Evolutionary conservation across 2,888 invertebrate genomes (phyloP).

Genomic region (Microctonus brassicae): DNA sequence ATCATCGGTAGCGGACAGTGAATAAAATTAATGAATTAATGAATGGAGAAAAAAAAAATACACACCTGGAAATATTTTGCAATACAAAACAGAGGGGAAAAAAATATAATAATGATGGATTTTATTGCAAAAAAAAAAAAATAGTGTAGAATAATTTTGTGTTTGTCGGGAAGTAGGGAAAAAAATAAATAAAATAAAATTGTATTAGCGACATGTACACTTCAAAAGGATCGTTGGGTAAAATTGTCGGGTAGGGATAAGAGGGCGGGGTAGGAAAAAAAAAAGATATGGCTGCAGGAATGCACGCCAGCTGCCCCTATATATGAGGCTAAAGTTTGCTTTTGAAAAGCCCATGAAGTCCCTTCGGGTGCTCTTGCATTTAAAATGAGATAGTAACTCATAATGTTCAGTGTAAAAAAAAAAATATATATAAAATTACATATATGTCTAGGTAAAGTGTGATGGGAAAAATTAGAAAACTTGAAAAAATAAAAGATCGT

Average conservation of each 20-base stretch:
- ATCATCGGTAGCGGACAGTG: too few species aligned
- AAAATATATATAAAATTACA: neutral
- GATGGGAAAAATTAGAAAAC: neutral
- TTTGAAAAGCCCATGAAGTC: conserved; percentile 51
- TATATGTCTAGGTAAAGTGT: conserved; percentile 10
- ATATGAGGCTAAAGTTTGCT: conserved; percentile 51
- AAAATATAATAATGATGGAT: too few species aligned
- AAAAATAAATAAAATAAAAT: neutral
- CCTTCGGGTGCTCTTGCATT: conserved; percentile 30
- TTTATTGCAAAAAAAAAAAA: too few species aligned
- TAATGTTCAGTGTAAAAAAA: conserved; percentile 31
- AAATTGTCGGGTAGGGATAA: conserved; percentile 25
- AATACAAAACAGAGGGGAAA: too few species aligned
- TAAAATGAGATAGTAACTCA: conserved; percentile 52
- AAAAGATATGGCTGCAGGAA: conserved; percentile 54
- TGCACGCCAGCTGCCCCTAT: conserved; percentile 62
- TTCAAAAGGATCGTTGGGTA: conserved; percentile 12
- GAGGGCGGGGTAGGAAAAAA: conserved; percentile 33
- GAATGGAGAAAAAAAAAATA: too few species aligned
- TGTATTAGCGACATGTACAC: conserved; percentile 2
- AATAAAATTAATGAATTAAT: too few species aligned
- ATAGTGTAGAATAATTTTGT: too few species aligned
- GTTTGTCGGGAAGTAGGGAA: neutral
- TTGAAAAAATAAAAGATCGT: conserved; percentile 2
- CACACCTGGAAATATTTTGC: too few species aligned